phyloP scores from a whole-genome alignment of 2,888 invertebrate genomes.

The Cephus sareptanus region DNA sequence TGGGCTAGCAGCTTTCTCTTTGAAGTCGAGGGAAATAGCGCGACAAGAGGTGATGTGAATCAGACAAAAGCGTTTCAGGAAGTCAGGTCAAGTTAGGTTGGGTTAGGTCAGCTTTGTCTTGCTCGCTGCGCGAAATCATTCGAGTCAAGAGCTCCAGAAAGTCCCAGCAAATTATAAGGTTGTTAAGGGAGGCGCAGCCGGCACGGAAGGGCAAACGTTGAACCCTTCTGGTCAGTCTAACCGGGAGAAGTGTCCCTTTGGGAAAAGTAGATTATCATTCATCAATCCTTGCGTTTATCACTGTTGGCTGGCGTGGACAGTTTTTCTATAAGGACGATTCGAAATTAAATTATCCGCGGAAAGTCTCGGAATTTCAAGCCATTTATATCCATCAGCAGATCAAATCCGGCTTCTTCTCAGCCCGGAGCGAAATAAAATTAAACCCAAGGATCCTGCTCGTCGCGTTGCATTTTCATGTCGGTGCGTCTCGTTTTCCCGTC shows the following conservation, averaged over 20 bases:
- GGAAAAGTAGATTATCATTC: background rate
- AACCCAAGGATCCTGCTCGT: constrained; percentile 6
- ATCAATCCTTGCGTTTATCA: constrained; percentile 4
- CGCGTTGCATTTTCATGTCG: background rate
- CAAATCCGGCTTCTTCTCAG: background rate
- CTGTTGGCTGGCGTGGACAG: background rate
- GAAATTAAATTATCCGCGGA: constrained; percentile 12
- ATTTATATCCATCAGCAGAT: constrained; percentile 18
- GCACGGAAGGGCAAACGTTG: background rate
- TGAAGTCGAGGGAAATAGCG: background rate
- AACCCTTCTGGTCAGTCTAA: background rate
- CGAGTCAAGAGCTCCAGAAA: background rate
- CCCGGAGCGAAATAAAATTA: constrained; percentile 7
- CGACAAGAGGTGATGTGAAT: background rate
- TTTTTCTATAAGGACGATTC: constrained; percentile 5
- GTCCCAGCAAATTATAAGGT: background rate
- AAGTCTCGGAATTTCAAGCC: constrained; percentile 1
- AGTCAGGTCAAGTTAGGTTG: background rate
- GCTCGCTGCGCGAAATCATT: background rate
- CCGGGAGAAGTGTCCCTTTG: background rate
- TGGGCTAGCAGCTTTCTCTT: constrained; percentile 42
- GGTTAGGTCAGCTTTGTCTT: background rate
- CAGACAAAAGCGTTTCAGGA: background rate
- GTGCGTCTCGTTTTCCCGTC: background rate
- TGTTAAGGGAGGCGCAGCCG: background rate